Conservation (phyloP, 2,113 vertebrate genomes). For the Alces alces region DNA sequence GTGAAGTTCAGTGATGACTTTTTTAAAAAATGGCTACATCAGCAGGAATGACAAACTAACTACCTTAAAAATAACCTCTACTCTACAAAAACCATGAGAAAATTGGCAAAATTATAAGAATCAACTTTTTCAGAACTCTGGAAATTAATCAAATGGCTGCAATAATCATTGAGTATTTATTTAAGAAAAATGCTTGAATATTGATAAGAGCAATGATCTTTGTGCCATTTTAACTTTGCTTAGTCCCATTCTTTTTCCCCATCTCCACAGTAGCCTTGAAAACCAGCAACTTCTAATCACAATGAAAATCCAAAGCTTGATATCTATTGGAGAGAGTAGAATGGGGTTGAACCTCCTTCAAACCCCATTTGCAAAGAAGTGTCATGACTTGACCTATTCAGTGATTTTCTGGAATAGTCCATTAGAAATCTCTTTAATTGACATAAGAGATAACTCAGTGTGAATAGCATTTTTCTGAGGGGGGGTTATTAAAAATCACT, state of each 20-base stretch:
- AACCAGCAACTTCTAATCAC: background rate
- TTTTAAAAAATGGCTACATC: background rate
- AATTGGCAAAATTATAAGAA: background rate
- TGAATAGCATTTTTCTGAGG: background rate
- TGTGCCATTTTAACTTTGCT: background rate
- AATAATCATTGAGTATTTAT: background rate
- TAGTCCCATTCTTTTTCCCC: background rate
- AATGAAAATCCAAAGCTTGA: background rate
- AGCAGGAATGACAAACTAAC: background rate
- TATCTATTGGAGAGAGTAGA: background rate
- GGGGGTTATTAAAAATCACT: background rate
- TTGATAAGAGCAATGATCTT: background rate
- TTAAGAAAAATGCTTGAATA: conserved; percentile 3
- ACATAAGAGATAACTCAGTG: background rate
- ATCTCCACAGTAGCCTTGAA: background rate
- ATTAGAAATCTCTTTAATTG: background rate
- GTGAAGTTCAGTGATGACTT: background rate
- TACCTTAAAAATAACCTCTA: background rate
- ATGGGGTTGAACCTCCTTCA: background rate
- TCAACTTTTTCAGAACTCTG: background rate
- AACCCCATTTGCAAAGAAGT: background rate
- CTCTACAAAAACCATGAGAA: background rate
- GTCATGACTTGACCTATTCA: background rate
- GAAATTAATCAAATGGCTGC: background rate
- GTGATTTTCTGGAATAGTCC: background rate